Base-by-base conservation (phyloP, 2,888 invertebrate species). In the Netelia melanura region DNA sequence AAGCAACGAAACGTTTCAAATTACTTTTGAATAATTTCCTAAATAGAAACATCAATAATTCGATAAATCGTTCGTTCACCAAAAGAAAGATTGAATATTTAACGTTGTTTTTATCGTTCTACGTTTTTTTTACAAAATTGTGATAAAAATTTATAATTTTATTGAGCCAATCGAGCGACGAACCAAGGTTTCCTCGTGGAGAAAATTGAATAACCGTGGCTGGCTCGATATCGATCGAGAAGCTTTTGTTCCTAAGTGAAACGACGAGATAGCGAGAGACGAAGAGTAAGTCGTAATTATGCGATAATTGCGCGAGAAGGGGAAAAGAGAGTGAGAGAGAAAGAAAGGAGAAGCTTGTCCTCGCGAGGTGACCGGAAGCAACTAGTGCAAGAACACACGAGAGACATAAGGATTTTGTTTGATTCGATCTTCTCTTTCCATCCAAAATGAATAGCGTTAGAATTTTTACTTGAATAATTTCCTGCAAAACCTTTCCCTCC, bases 201-300 rank as follows among this genome's bases (percentile, higher is more conserved):
- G 74, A 65, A 84, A 86, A 84, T 79, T 78, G 78, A 79, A 84
- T 83, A 75, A 83, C 81, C 79, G 70, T 23, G 77, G 54, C 79
- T 68, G 76, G 68, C 78, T 80, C 83, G 62, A 76, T 83, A 68
- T 82, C 82, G 82, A 84, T 81, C 79, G 74, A 78, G 71, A 74
- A 78, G 77, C 85, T 81, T 80, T 77, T 74, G 78, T 68, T 38
- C 5, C 68, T 85, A 43, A 74, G 76, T 54, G 79, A 84, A 72
- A 17, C 70, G 75, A 72, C 62, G 67, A 61, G 14, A 61, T 44
- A 30, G 48, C 68, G 10, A 62, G 75, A 25, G 62, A 30, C 38
- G 17, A 21, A 30, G 64, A 71, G 65, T 38, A 43, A 61, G 10
- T 56, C 54, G 68, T 52, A 52, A 54, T 14, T 25, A 44, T 56